Evolutionary conservation across 2,797 vertebrate genomes (phyloP), one percentile per base, ranked within the genome.

Genomic region (Salarias fasciatus): DNA sequence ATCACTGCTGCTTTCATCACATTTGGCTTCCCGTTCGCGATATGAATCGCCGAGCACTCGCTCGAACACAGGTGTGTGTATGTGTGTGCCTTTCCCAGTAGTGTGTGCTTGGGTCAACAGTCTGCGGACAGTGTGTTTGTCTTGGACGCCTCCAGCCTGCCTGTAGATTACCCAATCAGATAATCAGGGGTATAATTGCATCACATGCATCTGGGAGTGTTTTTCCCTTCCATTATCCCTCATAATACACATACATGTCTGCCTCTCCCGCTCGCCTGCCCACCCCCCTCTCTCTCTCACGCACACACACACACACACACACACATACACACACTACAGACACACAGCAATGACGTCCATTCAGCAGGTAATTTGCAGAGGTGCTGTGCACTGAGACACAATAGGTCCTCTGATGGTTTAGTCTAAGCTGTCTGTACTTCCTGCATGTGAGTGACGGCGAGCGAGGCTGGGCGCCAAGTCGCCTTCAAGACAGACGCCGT

Each of bases 151-250:
- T 84, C 70, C 65, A 75, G 53, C 69, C 72, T 41, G 75, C 57
- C 72, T 83, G 78, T 78, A 83, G 82, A 88, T 91, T 87, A 88
- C 80, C 77, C 84, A 84, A 88, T 91, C 80, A 84, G 80, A 87
- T 89, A 85, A 91, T 91, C 79, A 80, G 82, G 67, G 75, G 72
- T 72, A 78, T 83, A 88, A 86, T 88, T 88, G 80, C 80, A 89
- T 88, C 86, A 77, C 70, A 82, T 87, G 78, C 85, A 88, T 89
- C 86, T 91, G 88, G 79, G 82, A 89, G 84, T 86, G 79, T 86
- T 91, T 89, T 86, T 84, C 63, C 75, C 73, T 74, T 82, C 84
- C 83, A 86, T 84, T 84, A 82, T 84, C 79, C 71, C 64, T 80
- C 69, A 79, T 84, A 85, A 77, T 63, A 53, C 64, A 80, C 72